Conservation (phyloP, 2,888 invertebrate species). For the Morpho deidamia region DNA sequence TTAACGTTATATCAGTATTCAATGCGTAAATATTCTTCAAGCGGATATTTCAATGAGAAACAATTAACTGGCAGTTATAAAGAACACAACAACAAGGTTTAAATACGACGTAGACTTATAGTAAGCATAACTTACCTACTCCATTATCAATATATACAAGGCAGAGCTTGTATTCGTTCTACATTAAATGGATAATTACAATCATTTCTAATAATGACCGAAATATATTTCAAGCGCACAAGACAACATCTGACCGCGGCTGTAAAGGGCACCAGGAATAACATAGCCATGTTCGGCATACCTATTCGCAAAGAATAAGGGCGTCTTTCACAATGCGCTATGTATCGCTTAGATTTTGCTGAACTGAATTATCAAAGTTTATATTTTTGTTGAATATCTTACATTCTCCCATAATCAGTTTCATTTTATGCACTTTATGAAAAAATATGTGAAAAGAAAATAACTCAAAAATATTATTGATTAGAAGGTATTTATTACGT, state of each 20-base stretch:
- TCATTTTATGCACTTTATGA: too few relatives aligned
- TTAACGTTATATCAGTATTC: too few relatives aligned
- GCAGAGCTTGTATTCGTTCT: slow-evolving; percentile 15
- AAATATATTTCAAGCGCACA: slow-evolving; percentile 29
- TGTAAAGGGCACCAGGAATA: slow-evolving; percentile 65
- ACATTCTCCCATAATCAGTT: too few relatives aligned
- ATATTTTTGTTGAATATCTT: too few relatives aligned
- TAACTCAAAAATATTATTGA: too few relatives aligned
- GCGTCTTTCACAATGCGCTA: slow-evolving; percentile 3
- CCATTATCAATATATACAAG: slow-evolving; percentile 19
- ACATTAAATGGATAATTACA: slow-evolving; percentile 29
- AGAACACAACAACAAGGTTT: slow-evolving; percentile 3
- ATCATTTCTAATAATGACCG: slow-evolving; percentile 32
- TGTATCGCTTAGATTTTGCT: neutral
- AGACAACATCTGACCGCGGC: slow-evolving; percentile 35
- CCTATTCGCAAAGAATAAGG: slow-evolving; percentile 34
- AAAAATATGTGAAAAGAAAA: too few relatives aligned
- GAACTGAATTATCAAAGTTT: too few relatives aligned
- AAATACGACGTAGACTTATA: slow-evolving; percentile 14
- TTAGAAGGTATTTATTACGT: too few relatives aligned
- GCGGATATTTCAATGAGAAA: neutral
- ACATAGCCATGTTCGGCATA: slow-evolving; percentile 50
- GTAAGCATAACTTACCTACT: slow-evolving; percentile 11
- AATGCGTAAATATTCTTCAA: neutral
- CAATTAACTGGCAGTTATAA: slow-evolving; percentile 8